Conservation (phyloP, 1,140 invertebrate species). For the Periplaneta americana region DNA sequence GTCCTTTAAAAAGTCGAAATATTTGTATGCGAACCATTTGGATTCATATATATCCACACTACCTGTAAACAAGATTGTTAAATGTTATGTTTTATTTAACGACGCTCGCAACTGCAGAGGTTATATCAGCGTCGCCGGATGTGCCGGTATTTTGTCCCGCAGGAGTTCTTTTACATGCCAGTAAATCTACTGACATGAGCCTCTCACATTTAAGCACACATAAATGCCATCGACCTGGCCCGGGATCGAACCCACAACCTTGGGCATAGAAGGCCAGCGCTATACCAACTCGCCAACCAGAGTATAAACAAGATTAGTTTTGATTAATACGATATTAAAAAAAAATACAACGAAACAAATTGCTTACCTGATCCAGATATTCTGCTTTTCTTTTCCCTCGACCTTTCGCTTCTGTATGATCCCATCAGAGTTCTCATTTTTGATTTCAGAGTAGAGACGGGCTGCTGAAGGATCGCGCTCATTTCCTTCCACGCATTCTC, state of each 20-base stretch:
- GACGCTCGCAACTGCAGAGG: too few relatives aligned
- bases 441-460: not conserved
- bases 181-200: too few relatives aligned
- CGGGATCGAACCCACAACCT: too few relatives aligned
- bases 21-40: conserved; percentile 6
- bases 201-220: too few relatives aligned
- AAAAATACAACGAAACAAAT: not conserved
- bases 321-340: not conserved
- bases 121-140: too few relatives aligned
- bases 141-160: too few relatives aligned
- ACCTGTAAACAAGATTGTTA: conserved; percentile 3
- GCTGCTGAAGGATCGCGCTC: not conserved
- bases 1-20: not conserved
- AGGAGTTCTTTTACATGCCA: too few relatives aligned
- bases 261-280: too few relatives aligned
- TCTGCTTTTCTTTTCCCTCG: not conserved
- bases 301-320: not conserved
- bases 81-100: too few relatives aligned
- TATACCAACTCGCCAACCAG: not conserved
- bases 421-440: conserved; percentile 4
- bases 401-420: not conserved
- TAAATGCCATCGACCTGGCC: too few relatives aligned
- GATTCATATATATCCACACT: not conserved
- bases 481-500: conserved; percentile 5
- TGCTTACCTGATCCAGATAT: conserved; percentile 5